Evolutionary conservation across 2,797 vertebrate genomes (phyloP), one percentile per base, ranked within the genome.

Genomic region (Limnodromus scolopaceus): DNA sequence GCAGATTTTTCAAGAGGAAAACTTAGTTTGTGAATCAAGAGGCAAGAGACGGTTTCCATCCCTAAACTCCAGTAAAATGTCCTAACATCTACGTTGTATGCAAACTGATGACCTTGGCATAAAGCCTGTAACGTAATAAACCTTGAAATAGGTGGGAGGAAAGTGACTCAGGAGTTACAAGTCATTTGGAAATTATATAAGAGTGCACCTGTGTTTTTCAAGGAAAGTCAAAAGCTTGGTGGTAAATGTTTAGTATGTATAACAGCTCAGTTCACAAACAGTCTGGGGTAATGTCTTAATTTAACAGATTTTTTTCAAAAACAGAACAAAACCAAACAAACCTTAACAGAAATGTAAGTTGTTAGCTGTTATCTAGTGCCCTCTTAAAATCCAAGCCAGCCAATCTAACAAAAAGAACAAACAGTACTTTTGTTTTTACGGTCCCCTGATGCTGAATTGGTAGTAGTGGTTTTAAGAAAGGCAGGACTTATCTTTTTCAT

Each of bases 71-170:
- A 76, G 11, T 97, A 97, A 96, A 97, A 92, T 74, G 66, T 69
- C 68, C 64, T 76, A 89, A 84, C 83, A 92, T 97, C 93, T 96
- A 86, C 72, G 91, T 41, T 87, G 27, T 88, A 43, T 90, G 55
- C 87, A 95, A 93, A 87, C 89, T 91, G 95, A 96, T 96, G 95
- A 96, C 96, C 95, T 96, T 97, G 96, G 87, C 89, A 92, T 96
- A 94, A 94, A 94, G 95, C 90, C 92, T 92, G 9, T 79, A 96
- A 89, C 87, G 90, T 90, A 96, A 96, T 89, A 95, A 91, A 41
- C 80, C 86, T 95, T 95, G 87, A 96, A 97, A 95, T 65, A 77
- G 76, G 86, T 77, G 72, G 90, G 92, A 97, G 72, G 51, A 95
- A 97, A 96, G 85, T 91, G 82, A 94, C 86, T 96, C 78, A 90